Conservation (phyloP, 2,113 vertebrate species). For the Tricholaema leucomelas region DNA sequence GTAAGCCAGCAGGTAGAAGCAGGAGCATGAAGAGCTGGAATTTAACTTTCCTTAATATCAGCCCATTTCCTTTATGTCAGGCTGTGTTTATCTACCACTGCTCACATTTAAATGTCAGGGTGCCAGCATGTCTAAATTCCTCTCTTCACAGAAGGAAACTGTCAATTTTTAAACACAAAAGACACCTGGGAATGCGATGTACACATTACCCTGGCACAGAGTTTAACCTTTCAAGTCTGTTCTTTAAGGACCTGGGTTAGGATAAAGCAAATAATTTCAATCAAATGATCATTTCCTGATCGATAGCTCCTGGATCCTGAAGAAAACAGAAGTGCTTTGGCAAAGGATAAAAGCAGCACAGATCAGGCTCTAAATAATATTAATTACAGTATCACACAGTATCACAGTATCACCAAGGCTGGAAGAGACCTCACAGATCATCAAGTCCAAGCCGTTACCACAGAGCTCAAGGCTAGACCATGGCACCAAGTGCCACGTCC, state of each 20-base stretch:
- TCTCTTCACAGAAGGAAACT: slow-evolving; percentile 39
- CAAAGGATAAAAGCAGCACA: neutral
- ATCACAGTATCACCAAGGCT: no score
- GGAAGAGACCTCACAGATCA: no score
- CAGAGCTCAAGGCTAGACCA: no score
- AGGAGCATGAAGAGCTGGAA: neutral
- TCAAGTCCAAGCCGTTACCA: no score
- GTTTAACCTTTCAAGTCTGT: slow-evolving; percentile 34
- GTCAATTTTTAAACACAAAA: slow-evolving; percentile 47
- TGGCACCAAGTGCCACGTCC: no score
- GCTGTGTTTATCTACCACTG: slow-evolving; percentile 36
- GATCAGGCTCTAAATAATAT: neutral
- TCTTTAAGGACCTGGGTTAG: neutral
- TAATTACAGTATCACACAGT: no score
- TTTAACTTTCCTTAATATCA: slow-evolving; percentile 26
- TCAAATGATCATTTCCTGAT: slow-evolving; percentile 11
- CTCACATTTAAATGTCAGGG: slow-evolving; percentile 60
- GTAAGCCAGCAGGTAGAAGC: neutral
- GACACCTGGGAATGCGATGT: slow-evolving; percentile 26
- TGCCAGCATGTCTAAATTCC: slow-evolving; percentile 49
- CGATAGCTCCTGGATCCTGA: neutral
- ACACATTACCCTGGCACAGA: slow-evolving; percentile 28
- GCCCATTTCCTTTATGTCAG: slow-evolving; percentile 25
- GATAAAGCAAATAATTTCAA: slow-evolving; percentile 3
- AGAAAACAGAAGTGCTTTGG: neutral